phyloP scores from a whole-genome alignment of 2,797 vertebrate genomes.

The Myotis findleyi region DNA sequence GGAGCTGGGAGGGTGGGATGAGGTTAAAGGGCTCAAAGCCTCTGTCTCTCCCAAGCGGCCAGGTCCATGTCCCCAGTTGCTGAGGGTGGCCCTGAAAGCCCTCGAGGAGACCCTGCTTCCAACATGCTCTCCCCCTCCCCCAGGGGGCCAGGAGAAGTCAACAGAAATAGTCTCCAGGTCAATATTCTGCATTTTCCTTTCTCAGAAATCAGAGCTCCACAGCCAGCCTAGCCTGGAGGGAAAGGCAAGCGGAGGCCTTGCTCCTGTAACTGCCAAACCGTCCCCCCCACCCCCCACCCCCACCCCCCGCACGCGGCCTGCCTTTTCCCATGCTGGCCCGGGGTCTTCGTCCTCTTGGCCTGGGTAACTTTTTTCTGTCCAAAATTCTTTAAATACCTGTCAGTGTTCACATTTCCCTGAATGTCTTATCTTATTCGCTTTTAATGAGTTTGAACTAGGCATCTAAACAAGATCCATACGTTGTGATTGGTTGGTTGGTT shows the following conservation, averaged over 20 bases:
- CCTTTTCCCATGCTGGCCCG: not conserved
- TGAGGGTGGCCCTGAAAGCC: not conserved
- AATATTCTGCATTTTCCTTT: not conserved
- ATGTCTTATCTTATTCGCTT: not conserved
- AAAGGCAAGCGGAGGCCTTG: not conserved
- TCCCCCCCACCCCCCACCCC: not conserved
- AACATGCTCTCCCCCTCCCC: not conserved
- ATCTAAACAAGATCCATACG: not conserved
- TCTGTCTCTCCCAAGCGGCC: not conserved
- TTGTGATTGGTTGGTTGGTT: not conserved
- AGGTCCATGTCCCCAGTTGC: not conserved
- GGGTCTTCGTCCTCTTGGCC: not conserved
- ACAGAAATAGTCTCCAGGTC: conserved; percentile 8
- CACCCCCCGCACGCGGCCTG: too few species aligned
- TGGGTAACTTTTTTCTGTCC: not conserved
- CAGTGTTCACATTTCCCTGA: not conserved
- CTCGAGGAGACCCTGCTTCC: not conserved
- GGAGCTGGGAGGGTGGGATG: not conserved
- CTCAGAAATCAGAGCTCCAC: not conserved
- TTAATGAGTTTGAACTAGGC: conserved; percentile 19
- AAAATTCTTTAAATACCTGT: not conserved
- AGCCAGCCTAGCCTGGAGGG: not conserved
- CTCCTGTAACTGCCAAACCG: not conserved
- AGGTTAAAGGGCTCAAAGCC: not conserved
- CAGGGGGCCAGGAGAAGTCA: not conserved